A percentile compares a stretch with the other conserved stretches of the same genome.
Evolutionary conservation across 2,797 vertebrate species (phyloP).

Genomic region (Lutjanus campechanus): DNA sequence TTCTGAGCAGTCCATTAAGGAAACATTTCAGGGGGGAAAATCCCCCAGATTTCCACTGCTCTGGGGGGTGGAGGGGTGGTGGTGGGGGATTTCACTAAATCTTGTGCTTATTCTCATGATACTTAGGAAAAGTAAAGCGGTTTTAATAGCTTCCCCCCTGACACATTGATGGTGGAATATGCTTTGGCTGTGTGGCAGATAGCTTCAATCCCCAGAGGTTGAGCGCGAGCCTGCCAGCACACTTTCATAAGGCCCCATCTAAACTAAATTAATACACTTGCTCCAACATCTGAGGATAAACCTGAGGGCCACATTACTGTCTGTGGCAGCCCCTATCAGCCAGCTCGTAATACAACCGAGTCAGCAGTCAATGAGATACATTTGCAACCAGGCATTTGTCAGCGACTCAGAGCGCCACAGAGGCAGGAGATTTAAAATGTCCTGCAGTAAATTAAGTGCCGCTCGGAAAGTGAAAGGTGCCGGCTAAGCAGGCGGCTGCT

Average conservation of each 20-base stretch:
- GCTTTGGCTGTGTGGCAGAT: slow-evolving; percentile 74
- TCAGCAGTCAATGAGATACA: slow-evolving; percentile 83
- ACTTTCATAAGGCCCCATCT: slow-evolving; percentile 71
- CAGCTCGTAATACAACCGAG: slow-evolving; percentile 75
- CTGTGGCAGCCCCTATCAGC: slow-evolving; percentile 72
- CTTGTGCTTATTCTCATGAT: slow-evolving; percentile 85
- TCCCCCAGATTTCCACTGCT: slow-evolving; percentile 75
- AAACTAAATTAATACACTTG: slow-evolving; percentile 80
- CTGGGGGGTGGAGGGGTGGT: slow-evolving; percentile 63
- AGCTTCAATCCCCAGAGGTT: slow-evolving; percentile 74
- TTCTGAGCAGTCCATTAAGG: slow-evolving; percentile 77
- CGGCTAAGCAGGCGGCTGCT: slow-evolving; percentile 80
- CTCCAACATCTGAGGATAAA: slow-evolving; percentile 82
- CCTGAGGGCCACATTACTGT: slow-evolving; percentile 72
- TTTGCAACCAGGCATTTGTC: slow-evolving; percentile 82
- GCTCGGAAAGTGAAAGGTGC: slow-evolving; percentile 80
- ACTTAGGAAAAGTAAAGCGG: slow-evolving; percentile 84
- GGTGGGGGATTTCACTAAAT: slow-evolving; percentile 82
- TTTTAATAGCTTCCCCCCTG: slow-evolving; percentile 85
- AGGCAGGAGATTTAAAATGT: slow-evolving; percentile 82
- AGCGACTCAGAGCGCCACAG: slow-evolving; percentile 68
- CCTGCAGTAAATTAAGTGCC: slow-evolving; percentile 79
- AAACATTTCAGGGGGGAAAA: slow-evolving; percentile 77
- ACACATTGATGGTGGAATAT: slow-evolving; percentile 83
- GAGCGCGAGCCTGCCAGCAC: slow-evolving; percentile 53